Evolutionary conservation across 2,888 invertebrate genomes (phyloP), one percentile per base, ranked within the genome.

Genomic region (Malachius bipustulatus): DNA sequence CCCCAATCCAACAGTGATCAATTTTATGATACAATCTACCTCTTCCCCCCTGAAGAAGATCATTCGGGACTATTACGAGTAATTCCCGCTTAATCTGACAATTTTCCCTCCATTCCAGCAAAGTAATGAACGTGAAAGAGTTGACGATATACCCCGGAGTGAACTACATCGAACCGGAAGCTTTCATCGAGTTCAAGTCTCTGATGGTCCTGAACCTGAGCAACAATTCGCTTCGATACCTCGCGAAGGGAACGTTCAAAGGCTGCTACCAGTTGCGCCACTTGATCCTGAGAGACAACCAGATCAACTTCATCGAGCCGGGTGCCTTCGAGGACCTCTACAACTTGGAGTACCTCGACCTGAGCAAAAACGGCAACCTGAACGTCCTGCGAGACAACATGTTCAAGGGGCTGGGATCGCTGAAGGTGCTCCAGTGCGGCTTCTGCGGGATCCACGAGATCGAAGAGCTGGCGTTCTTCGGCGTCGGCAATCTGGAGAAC

Each of bases 91-190:
- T n/a, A n/a, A n/a, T n/a, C n/a, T n/a, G n/a, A n/a, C n/a, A n/a
- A n/a, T n/a, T n/a, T n/a, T n/a, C n/a, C n/a, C n/a, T n/a, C n/a
- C n/a, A n/a, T n/a, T n/a, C n/a, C n/a, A n/a, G n/a, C n/a, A 19
- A n/a, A 6, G 6, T 19, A 19, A 6, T n/a, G n/a, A 6, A 19
- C 6, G 24, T 19, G 6, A n/a, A 19, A n/a, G 24, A 19, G n/a
- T 19, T 19, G n/a, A n/a, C 6, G n/a, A 19, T 19, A 19, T n/a
- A 19, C n/a, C n/a, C 24, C n/a, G 24, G 24, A 19, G 24, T 19
- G n/a, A 19, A 6, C n/a, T 19, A 19, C 24, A 19, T 19, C 6
- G 24, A 19, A 19, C 24, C 24, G 6, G 24, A n/a, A n/a, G 24
- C 24, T 8, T 19, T 19, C n/a, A n/a, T 8, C 6, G 24, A n/a